Evolutionary conservation across 1,140 invertebrate species (phyloP).

Genomic region (Geopemphigus sp.): DNA sequence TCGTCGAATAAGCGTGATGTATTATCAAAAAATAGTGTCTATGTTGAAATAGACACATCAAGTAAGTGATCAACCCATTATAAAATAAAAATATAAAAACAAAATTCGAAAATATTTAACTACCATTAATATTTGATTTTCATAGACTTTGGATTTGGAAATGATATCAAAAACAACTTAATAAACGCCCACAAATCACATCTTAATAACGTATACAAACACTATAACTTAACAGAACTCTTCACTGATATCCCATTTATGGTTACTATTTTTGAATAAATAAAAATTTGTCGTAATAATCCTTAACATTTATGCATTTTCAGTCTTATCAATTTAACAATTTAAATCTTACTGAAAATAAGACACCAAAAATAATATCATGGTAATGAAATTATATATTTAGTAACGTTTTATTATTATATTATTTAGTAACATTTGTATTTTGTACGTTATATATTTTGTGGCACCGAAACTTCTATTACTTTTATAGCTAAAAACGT

Average conservation of each 20-base stretch:
- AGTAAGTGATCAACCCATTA: background rate
- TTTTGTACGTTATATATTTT: too few relatives aligned
- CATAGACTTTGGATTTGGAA: background rate
- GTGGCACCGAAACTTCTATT: too few relatives aligned
- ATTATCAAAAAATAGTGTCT: background rate
- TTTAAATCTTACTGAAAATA: constrained; percentile 27
- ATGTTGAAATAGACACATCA: constrained; percentile 29
- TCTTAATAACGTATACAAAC: background rate
- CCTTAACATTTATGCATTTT: background rate
- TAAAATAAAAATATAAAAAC: background rate
- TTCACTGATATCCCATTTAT: constrained; percentile 11
- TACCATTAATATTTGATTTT: background rate
- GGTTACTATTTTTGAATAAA: background rate
- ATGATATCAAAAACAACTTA: background rate
- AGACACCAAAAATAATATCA: constrained; percentile 8
- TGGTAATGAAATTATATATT: background rate
- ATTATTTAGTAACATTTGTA: too few relatives aligned
- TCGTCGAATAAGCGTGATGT: background rate
- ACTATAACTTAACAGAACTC: background rate
- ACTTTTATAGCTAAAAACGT: too few relatives aligned
- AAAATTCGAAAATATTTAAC: background rate
- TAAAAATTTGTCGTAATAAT: background rate
- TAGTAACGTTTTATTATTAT: too few relatives aligned
- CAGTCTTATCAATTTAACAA: constrained; percentile 6
- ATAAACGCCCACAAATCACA: background rate